These are phyloP conservation scores for Noctua janthina DNA, from an alignment of 2,888 invertebrate species.

Conservation along the genomic window DNA sequence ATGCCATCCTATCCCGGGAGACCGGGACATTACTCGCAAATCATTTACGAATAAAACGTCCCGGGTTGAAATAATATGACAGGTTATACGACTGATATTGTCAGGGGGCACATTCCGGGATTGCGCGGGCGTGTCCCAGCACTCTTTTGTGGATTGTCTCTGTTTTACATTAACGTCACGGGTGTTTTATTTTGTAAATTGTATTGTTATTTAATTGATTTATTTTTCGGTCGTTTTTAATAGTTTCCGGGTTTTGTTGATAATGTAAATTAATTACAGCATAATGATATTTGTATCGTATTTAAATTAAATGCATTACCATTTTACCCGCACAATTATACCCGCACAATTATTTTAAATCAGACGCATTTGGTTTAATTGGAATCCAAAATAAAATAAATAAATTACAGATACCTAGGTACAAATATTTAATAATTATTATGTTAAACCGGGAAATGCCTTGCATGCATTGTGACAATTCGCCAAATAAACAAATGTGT, in stretches of 20 bases:
- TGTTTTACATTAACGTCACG: constrained; percentile 52
- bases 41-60: constrained; percentile 77
- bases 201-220: constrained; percentile 56
- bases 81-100: constrained; percentile 76
- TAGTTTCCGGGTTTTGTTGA: constrained; percentile 21
- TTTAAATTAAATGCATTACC: constrained; percentile 4
- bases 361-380: neutral
- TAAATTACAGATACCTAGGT: neutral
- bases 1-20: constrained; percentile 69
- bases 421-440: too few species aligned
- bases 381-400: neutral
- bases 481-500: neutral
- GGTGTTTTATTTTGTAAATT: constrained; percentile 51
- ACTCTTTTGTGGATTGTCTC: constrained; percentile 64
- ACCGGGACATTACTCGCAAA: constrained; percentile 75
- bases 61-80: constrained; percentile 80
- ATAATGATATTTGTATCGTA: neutral
- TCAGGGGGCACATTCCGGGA: constrained; percentile 75
- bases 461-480: neutral
- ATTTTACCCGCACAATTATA: too few species aligned
- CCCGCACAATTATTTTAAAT: too few species aligned
- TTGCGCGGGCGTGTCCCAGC: constrained; percentile 68
- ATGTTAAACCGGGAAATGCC: too few species aligned
- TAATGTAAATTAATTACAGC: constrained; percentile 2
- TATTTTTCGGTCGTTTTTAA: constrained; percentile 33